Conservation (phyloP, 2,888 invertebrate species). For the Eugnorisma glareosa region DNA sequence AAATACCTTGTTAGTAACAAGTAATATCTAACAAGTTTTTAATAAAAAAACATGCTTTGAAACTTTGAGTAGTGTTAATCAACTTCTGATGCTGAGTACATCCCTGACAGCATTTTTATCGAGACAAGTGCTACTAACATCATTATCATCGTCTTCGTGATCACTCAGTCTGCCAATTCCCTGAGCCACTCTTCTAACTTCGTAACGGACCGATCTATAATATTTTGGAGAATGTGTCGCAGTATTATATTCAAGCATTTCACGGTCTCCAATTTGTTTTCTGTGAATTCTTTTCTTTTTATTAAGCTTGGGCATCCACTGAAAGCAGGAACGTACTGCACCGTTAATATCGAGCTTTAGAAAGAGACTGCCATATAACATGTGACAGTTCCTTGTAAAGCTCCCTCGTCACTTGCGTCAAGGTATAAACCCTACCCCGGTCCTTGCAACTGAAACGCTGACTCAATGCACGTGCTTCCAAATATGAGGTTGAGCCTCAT, state of each 20-base stretch:
- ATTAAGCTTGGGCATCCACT: conserved; percentile 13
- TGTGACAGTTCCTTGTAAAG: background rate
- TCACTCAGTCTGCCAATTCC: background rate
- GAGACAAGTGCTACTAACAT: conserved; percentile 32
- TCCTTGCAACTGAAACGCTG: background rate
- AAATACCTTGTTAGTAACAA: no score
- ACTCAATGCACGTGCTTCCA: background rate
- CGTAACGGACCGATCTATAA: background rate
- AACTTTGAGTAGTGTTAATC: no score
- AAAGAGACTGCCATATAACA: background rate
- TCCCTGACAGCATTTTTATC: background rate
- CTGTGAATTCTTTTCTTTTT: background rate
- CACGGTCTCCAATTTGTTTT: conserved; percentile 4
- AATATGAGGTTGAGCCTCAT: background rate
- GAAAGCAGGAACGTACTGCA: conserved; percentile 39
- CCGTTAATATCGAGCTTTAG: background rate
- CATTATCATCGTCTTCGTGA: background rate
- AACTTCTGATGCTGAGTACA: no score
- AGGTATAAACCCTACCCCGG: background rate
- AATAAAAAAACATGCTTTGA: no score
- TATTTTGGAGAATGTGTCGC: background rate
- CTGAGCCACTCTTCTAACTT: conserved; percentile 28
- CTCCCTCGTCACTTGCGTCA: background rate
- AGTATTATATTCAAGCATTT: background rate
- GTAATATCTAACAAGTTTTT: no score